Evolutionary conservation across 2,888 invertebrate genomes (phyloP), one percentile per base, ranked within the genome.

Genomic region (Cyclophora punctaria): DNA sequence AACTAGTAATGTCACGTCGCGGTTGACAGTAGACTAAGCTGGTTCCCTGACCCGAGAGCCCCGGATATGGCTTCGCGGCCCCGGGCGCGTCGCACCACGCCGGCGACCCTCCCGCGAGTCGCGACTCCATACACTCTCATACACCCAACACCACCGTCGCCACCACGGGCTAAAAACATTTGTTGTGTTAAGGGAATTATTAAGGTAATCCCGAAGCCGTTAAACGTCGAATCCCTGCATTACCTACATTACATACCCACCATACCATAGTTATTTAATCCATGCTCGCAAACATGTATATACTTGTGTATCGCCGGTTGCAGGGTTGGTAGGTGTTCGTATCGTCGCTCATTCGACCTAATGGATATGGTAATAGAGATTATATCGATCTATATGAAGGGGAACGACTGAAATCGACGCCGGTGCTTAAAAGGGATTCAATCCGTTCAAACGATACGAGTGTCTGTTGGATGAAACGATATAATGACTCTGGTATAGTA

Each of bases 161-260:
- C 60, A 57, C 64, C 55, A 60, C 69, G 68, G 73, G 75, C 76
- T 78, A 80, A 83, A 83, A 84, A 83, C 84, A 84, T 84, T 85
- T 83, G 84, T 83, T 82, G 79, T 78, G 83, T 79, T 75, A 71
- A 76, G 73, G 80, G 83, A 69, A 80, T 84, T 84, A 84, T 75
- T 74, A 75, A 77, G 77, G 83, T 87, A 86, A 87, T 85, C 86
- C 86, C 60, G 85, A 86, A 86, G 85, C 86, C 87, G 83, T 83
- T 83, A 80, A 85, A 79, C 75, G 80, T 75, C 75, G 81, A 78
- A 83, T 82, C 83, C 85, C 80, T 76, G 83, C 71, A 83, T 84
- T 87, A 85, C 76, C 78, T 83, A 84, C 82, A 79, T 80, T 80
- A 85, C 83, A 83, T 80, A 83, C 77, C 73, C 75, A 68, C 78